Evolutionary conservation across 2,797 vertebrate genomes (phyloP).

Genomic region (Mus caroli): DNA sequence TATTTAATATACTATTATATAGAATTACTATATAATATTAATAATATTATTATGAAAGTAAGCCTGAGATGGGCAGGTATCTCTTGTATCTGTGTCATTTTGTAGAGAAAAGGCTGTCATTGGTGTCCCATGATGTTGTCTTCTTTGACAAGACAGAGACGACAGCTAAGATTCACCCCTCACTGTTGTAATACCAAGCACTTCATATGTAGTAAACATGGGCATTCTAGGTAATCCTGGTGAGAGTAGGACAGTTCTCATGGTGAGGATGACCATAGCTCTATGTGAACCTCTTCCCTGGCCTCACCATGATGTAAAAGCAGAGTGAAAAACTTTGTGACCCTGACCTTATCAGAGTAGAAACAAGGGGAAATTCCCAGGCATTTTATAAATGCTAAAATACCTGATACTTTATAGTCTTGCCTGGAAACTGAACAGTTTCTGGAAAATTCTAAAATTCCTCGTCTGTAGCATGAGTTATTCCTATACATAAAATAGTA

Average conservation of each 20-base stretch:
- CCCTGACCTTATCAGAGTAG: not conserved
- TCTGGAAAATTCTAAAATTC: not conserved
- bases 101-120: not conserved
- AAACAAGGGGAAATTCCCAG: not conserved
- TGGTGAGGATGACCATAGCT: not conserved
- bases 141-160: not conserved
- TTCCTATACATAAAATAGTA: not conserved
- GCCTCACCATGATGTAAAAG: not conserved
- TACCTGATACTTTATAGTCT: not conserved
- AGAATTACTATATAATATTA: not conserved
- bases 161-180: not conserved
- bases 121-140: not conserved
- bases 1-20: not conserved
- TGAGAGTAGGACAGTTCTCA: not conserved
- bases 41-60: not conserved
- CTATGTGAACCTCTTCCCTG: not conserved
- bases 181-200: not conserved
- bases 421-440: not conserved
- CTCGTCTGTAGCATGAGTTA: not conserved
- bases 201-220: not conserved
- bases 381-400: not conserved
- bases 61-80: not conserved
- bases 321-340: not conserved
- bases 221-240: not conserved
- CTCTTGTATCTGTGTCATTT: not conserved